Evolutionary conservation across 2,797 vertebrate species (phyloP).

Genomic region (Lateolabrax maculatus): DNA sequence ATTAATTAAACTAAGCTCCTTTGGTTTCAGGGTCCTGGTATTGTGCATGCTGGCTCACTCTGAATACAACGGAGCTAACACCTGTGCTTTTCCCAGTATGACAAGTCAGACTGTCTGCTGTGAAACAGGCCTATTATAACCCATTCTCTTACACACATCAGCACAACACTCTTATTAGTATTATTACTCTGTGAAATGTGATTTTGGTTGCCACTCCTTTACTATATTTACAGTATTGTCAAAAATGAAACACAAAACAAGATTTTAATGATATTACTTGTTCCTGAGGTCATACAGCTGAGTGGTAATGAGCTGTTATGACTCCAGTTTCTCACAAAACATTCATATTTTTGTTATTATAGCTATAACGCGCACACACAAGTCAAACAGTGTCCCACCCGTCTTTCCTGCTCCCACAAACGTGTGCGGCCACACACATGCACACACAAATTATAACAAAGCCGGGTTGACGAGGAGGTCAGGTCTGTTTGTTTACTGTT

Average conservation of each 20-base stretch:
- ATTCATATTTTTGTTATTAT: background rate
- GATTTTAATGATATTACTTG: background rate
- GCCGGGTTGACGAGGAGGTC: slow-evolving; percentile 57
- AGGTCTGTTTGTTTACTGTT: slow-evolving; percentile 66
- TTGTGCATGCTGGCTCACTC: background rate
- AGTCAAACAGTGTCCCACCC: slow-evolving; percentile 9
- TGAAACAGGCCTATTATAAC: background rate
- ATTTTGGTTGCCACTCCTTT: background rate
- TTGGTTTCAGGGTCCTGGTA: background rate
- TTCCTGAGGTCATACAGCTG: background rate
- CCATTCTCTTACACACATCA: background rate
- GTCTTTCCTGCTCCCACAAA: slow-evolving; percentile 30
- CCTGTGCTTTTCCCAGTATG: background rate
- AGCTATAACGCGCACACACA: background rate
- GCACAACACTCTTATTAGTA: background rate
- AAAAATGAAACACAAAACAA: background rate
- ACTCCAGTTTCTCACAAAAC: background rate
- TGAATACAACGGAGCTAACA: slow-evolving; percentile 3
- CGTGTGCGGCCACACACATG: background rate
- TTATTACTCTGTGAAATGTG: background rate
- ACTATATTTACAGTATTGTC: background rate
- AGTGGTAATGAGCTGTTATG: slow-evolving; percentile 2
- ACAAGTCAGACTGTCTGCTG: background rate
- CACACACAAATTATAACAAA: slow-evolving; percentile 48
- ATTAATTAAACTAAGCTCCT: background rate